Base-by-base conservation (phyloP, 1,140 invertebrate species). In the Theocolax elegans region DNA sequence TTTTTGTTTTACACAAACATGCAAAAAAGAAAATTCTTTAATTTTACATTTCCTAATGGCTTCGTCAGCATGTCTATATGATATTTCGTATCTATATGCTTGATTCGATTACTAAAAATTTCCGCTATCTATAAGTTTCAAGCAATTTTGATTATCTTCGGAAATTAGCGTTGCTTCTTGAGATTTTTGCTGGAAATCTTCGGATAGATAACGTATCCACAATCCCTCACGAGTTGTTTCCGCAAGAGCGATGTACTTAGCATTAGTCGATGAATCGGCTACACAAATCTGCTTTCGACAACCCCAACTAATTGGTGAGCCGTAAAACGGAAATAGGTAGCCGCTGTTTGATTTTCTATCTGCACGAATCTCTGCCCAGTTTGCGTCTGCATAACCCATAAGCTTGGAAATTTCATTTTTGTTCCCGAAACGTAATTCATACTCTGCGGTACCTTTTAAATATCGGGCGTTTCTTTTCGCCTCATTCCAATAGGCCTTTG, bases 391-490 rank as follows among this genome's bases (percentile, higher is more conserved):
- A 3, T 3, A 19, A n/a, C n/a, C n/a, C n/a, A n/a, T n/a, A n/a
- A n/a, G n/a, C n/a, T n/a, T n/a, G n/a, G n/a, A n/a, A n/a, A n/a
- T n/a, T n/a, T n/a, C n/a, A n/a, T n/a, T n/a, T n/a, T n/a, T n/a
- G n/a, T n/a, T n/a, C n/a, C n/a, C n/a, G n/a, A n/a, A n/a, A n/a
- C n/a, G n/a, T n/a, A n/a, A n/a, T n/a, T n/a, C n/a, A n/a, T n/a
- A n/a, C n/a, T 38, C 12, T 3, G 6, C 19, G 7, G 31, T 63
- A 7, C 76, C 70, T 53, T 77, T 74, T 25, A 86, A 56, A 53
- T 83, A 84, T 3, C 76, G 48, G 9, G 80, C 44, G 0, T 83
- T 68, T 31, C 75, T 44, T 58, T 81, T 82, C 7, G 68, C 76
- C 17, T 74, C 79, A 21, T 19, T 62, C 79, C 79, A 81, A 68